Base-by-base conservation (phyloP, 1,140 invertebrate genomes). In the Diorhabda carinulata region DNA sequence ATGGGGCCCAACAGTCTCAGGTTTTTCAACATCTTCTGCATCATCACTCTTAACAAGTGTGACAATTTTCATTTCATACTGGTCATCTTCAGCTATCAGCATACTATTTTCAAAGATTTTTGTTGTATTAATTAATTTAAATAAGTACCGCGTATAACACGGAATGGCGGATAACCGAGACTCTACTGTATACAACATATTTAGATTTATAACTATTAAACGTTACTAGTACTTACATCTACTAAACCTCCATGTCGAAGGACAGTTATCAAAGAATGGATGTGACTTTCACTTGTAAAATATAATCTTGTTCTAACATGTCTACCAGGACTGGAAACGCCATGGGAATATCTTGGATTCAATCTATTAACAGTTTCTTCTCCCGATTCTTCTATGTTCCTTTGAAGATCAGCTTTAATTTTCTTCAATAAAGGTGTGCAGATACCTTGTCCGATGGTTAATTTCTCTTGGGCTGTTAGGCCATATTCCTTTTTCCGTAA, bases 271-370 rank as follows among this genome's bases (percentile, higher is more conserved):
- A 99, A 83, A 4, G 97, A 99, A 83, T 99, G 98, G 68, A 99
- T 96, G 83, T 99, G 98, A 81, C 95, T 98, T 85, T 99, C 98
- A 81, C 96, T 98, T 3, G 98, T 99, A 80, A 99, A 99, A 82
- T 99, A 99, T 3, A 99, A 84, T 8, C 98, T 87, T 2, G 97
- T 98, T 44, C 97, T 85, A 3, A 99, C 98, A 85, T 99, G 98
- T 61, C 98, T 86, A 61, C 97, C 95, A 61, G 98, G 98, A 81
- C 96, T 97, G 60, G 96, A 96, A 61, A 99, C 97, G 61, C 97
- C 97, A 83, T 98, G 95, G 5, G 97, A 98, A 84, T 98, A 98
- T 75, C 92, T 90, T 45, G 98, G 97, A 86, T 99, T 98, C 4
- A 99, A 83, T 73, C 97, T 86, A 79, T 98, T 99, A 10, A 97